Percentiles rank a stretch among this genome's conserved stretches.
Conservation (phyloP, 2,888 invertebrate species). For the Geotrupes spiniger region DNA sequence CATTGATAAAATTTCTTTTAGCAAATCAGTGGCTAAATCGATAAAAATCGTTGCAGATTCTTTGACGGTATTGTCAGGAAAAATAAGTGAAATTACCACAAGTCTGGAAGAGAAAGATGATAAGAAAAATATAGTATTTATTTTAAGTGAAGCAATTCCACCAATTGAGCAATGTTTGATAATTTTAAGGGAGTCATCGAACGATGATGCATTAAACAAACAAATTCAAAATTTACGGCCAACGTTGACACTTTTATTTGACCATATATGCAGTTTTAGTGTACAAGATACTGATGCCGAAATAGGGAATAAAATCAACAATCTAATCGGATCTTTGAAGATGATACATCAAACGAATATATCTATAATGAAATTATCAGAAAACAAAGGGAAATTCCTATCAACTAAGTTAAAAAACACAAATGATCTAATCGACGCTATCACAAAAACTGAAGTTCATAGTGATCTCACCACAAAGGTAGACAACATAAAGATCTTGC, state of each 20-base stretch:
- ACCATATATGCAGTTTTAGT: constrained; percentile 19
- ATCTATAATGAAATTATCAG: not conserved
- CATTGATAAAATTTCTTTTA: constrained; percentile 5
- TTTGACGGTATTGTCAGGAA: constrained; percentile 3
- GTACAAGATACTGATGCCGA: constrained; percentile 19
- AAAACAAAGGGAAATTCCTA: not conserved
- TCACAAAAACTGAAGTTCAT: not conserved
- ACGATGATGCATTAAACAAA: no score
- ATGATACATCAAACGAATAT: no score
- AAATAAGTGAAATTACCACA: constrained; percentile 11
- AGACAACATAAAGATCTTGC: constrained; percentile 4
- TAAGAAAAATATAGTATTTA: constrained; percentile 20
- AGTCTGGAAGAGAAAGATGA: constrained; percentile 14
- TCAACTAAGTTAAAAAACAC: not conserved
- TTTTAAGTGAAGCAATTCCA: constrained; percentile 22
- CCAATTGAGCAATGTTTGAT: constrained; percentile 18
- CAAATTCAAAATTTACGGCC: no score
- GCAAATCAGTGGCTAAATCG: constrained; percentile 2
- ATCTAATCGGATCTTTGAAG: constrained; percentile 2
- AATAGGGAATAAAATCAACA: constrained; percentile 8
- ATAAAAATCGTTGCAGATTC: constrained; percentile 5
- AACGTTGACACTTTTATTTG: no score
- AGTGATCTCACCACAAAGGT: not conserved
- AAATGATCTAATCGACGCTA: not conserved
- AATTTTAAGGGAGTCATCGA: constrained; percentile 4